Evolutionary conservation across 2,797 vertebrate species (phyloP), one percentile per base, ranked within the genome.

Genomic region (Melanotaenia trifasciata): DNA sequence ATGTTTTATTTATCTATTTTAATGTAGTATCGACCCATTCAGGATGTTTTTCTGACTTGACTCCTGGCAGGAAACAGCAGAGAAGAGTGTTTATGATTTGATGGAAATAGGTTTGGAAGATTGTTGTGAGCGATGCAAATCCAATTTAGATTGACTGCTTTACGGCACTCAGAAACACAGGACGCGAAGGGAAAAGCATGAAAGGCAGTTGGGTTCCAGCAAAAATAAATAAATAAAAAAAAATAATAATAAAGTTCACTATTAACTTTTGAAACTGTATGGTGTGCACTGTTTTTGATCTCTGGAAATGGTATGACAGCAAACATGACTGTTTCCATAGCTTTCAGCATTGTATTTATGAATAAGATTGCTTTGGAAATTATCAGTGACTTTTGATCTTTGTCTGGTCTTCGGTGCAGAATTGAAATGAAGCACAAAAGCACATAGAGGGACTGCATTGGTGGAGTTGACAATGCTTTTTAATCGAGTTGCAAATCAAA

Each of bases 11-110:
- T 9, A 22, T 61, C 22, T 33, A 33, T 56, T 53, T 67, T 65
- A 45, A 28, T 72, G 5, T 67, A 2, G 5, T 87, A 91, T 93
- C 47, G 86, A 90, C 69, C 85, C 11, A 11, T 64, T 83, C 79
- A 72, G 81, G 77, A 86, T 86, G 84, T 87, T 87, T 87, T 83
- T 80, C 81, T 87, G 78, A 85, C 85, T 84, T 76, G 72, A 64
- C 72, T 84, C 72, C 72, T 79, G 81, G 70, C 78, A 84, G 82
- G 83, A 88, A 84, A 78, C 67, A 75, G 75, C 62, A 76, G 58
- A 78, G 67, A 56, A 79, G 64, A 81, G 74, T 87, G 81, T 85
- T 89, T 79, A 77, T 90, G 78, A 84, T 87, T 83, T 78, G 66
- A 88, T 87, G 78, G 81, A 79, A 90, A 90, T 72, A 76, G 54